These are phyloP conservation scores for Erinaceus europaeus DNA, from an alignment of 2,113 vertebrate species.

Conservation along the genomic window DNA sequence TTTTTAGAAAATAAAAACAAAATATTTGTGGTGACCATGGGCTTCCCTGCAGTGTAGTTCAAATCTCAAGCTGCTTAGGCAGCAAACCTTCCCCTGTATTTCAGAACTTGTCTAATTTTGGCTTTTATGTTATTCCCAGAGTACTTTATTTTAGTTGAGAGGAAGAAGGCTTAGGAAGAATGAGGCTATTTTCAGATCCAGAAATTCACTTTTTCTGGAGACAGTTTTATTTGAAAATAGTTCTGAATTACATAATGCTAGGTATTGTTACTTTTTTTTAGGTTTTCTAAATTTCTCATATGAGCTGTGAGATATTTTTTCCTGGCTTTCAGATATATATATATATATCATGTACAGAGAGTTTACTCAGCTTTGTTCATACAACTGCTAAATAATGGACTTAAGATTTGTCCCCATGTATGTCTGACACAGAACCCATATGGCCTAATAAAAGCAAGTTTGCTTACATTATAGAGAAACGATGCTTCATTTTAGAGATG, in stretches of 20 bases:
- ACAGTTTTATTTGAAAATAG: not conserved
- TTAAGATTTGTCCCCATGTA: not conserved
- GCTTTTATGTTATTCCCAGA: not conserved
- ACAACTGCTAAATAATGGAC: not conserved
- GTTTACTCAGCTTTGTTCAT: not conserved
- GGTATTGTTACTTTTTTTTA: not conserved
- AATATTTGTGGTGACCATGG: not conserved
- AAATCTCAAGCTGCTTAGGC: not conserved
- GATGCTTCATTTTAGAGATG: not conserved
- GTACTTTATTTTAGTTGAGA: not conserved
- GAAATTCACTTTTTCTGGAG: not conserved
- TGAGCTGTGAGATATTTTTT: not conserved
- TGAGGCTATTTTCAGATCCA: not conserved
- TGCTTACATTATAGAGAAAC: not conserved
- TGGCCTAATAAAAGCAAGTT: not conserved
- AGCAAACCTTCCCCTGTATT: not conserved
- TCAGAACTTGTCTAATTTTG: not conserved
- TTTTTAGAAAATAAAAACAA: not conserved
- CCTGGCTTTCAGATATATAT: no score
- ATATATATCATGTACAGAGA: not conserved
- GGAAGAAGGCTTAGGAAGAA: not conserved
- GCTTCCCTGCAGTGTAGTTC: not conserved
- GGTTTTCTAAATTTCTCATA: not conserved
- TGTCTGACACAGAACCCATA: not conserved
- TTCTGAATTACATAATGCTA: not conserved